Evolutionary conservation across 2,888 invertebrate genomes (phyloP), one percentile per base, ranked within the genome.

Genomic region (Acleris sparsana): DNA sequence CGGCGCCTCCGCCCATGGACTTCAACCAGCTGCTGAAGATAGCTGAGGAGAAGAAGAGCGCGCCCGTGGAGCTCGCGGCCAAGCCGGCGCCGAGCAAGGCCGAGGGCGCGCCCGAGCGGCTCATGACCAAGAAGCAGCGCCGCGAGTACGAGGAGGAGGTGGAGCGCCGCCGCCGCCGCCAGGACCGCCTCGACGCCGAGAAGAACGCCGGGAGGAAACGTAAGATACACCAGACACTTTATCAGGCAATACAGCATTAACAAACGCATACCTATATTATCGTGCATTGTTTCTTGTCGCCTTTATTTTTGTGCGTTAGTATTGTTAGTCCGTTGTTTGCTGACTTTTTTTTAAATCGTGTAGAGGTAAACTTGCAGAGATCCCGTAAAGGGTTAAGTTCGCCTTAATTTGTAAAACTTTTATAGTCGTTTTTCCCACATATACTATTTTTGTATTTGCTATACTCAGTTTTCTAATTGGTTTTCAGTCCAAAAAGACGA

Each of bases 51-150:
- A 97, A 97, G 80, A 97, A 97, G 72, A 93, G 94, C 81, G 96
- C 97, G 80, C 97, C 97, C 0, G 82, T 97, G 2, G 93, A 95
- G 33, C 77, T 80, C 7, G 81, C 69, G 6, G 74, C 81, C 7
- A 88, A 88, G 70, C 79, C 88, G 62, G 72, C 67, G 9, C 71
- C 75, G 16, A 59, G 6, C n/a, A 39, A 48, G 72, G 82, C 95
- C 67, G 93, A 93, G 69, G 89, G 93, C 20, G 95, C 95, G 68
- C 93, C 94, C 0, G 97, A 96, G 72, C 93, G 96, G 52, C 92
- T 95, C 13, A 94, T 97, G 93, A 97, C 97, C 0, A 96, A 96
- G 73, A 96, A 95, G 73, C 97, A 98, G 78, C 96, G 94, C 77
- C 92, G 93, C 53, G 97, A 97, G 78, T 93, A 94, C 75, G 95